These are phyloP conservation scores for Sebastes goodei DNA, from an alignment of 2,797 vertebrate genomes.

Conservation along the genomic window DNA sequence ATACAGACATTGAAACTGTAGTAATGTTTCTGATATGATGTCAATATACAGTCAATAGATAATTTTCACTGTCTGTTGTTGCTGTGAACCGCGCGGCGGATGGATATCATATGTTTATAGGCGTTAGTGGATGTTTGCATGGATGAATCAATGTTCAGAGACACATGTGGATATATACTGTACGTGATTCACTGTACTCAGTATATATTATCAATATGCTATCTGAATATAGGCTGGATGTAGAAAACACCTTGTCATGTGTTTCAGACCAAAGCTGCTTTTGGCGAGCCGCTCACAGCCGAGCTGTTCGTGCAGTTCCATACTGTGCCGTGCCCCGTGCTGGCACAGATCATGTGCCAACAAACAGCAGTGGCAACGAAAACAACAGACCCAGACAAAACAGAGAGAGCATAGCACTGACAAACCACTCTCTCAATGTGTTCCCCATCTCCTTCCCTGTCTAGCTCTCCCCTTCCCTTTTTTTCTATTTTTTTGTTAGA, in stretches of 20 bases:
- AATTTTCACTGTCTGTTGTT: too few relatives aligned
- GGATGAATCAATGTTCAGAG: not conserved
- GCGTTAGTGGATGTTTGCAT: not conserved
- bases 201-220: not conserved
- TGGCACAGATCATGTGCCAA: conserved; percentile 41
- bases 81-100: too few relatives aligned
- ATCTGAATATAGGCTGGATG: not conserved
- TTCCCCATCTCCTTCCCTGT: not conserved
- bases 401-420: not conserved
- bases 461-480: not conserved
- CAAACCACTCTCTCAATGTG: not conserved
- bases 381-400: conserved; percentile 44
- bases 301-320: conserved; percentile 15
- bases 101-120: not conserved
- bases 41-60: too few relatives aligned
- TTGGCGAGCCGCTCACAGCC: conserved; percentile 19
- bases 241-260: not conserved
- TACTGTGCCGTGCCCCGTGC: conserved; percentile 16
- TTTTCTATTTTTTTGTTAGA: not conserved
- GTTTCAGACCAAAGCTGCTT: not conserved
- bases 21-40: too few relatives aligned
- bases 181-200: not conserved
- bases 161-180: not conserved
- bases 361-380: conserved; percentile 36
- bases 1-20: too few relatives aligned